phyloP scores from a whole-genome alignment of 2,797 vertebrate genomes.

The Triplophysa yarkandensis region DNA sequence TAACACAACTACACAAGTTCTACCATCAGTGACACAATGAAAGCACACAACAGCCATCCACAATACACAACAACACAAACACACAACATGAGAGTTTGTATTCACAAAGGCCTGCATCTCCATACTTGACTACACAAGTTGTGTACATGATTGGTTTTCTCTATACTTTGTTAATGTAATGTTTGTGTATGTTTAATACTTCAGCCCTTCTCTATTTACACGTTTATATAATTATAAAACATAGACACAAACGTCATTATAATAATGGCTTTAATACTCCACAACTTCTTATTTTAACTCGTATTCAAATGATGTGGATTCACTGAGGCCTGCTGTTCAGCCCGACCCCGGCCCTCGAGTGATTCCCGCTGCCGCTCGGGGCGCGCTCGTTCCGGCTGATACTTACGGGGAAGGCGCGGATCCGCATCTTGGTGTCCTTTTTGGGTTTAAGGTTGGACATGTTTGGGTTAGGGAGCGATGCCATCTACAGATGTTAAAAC shows the following conservation, averaged over 20 bases:
- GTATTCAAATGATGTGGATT: constrained; percentile 6
- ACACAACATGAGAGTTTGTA: background rate
- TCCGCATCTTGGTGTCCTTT: constrained; percentile 98
- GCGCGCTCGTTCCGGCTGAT: constrained; percentile 54
- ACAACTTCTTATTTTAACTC: background rate
- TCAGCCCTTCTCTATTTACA: background rate
- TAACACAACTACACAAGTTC: background rate
- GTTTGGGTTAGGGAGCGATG: constrained; percentile 65
- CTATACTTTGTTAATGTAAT: constrained; percentile 11
- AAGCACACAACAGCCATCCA: constrained; percentile 2
- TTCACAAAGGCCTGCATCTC: background rate
- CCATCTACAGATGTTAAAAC: constrained; percentile 36
- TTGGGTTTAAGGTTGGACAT: constrained; percentile 96
- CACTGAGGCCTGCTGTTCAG: constrained; percentile 54
- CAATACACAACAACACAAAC: constrained; percentile 11
- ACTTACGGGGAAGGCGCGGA: constrained; percentile 96
- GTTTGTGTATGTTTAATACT: constrained; percentile 5
- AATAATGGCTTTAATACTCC: background rate
- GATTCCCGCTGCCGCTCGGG: constrained; percentile 34
- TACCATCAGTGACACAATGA: background rate
- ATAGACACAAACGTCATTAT: background rate
- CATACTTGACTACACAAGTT: background rate
- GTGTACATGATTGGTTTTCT: constrained; percentile 13
- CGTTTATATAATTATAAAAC: background rate
- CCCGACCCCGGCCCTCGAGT: constrained; percentile 63